Evolutionary conservation across 53 echinoderm and acorn worm species (phyloP), one percentile per base, ranked within the genome.

Genomic region (Patiria pectinifera): DNA sequence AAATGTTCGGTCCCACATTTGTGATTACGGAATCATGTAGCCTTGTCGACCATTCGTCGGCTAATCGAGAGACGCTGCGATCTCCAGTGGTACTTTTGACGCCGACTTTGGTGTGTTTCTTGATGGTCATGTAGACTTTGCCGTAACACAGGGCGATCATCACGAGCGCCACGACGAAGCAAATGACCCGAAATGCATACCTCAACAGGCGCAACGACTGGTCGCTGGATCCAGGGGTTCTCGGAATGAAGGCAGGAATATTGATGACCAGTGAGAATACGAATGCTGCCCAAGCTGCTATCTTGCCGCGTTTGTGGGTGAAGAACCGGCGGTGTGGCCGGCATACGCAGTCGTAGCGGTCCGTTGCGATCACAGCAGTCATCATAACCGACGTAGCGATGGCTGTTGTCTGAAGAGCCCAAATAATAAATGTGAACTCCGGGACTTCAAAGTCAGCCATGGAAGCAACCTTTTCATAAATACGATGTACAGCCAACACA

Each of bases 291-390:
- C 49, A 21, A 13, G 26, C 76, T 61, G 62, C 62, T 16, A 78
- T 62, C 78, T 62, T 78, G 11, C 77, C 89, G 35, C 89, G 79
- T 63, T 62, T 74, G 78, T 19, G 8, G 61, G 43, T 78, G 60
- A 89, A 62, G 58, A 89, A 45, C 19, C 89, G 78, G 19, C 23
- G 77, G 3, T 62, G 89, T 59, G 89, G 89, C 14, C 89, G 89
- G 62, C 89, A 89, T 5, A 89, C 79, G 63, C 79, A 89, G 89
- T 89, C 89, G 78, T 78, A 78, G 89, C 89, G 89, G 79, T 89
- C 89, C 15, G 45, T 62, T 21, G 89, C 89, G 43, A 89, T 89
- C 35, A 79, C 21, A 14, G 89, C 62, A 9, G 89, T 78, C 26
- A 89, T 2, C 45, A 78, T 62, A 53, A 63, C 59, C 4, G 89